These are phyloP conservation scores for Phaetusa simplex DNA, from an alignment of 2,113 vertebrate species.

Conservation along the genomic window DNA sequence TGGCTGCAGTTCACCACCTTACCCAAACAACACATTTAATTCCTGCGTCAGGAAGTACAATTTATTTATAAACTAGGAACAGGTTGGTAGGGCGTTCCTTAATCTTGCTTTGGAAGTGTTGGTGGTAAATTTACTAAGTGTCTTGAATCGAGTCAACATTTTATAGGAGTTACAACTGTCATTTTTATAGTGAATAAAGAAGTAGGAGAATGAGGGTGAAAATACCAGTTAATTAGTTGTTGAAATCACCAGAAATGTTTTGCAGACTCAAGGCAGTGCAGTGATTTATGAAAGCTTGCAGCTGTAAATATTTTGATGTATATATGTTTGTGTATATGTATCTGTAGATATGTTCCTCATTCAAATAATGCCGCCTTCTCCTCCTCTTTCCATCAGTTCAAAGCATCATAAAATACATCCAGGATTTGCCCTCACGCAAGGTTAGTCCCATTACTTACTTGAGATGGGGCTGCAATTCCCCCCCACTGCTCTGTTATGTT, in stretches of 20 bases:
- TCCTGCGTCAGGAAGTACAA: constrained; percentile 49
- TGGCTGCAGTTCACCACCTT: constrained; percentile 42
- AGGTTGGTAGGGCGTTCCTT: constrained; percentile 72
- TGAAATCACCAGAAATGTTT: not conserved
- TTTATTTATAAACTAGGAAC: constrained; percentile 75
- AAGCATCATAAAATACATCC: not conserved
- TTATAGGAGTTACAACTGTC: constrained; percentile 71
- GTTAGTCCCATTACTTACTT: not conserved
- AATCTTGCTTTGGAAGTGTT: constrained; percentile 78
- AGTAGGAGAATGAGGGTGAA: not conserved
- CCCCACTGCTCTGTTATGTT: not conserved
- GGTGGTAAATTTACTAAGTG: constrained; percentile 77
- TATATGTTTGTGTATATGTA: not conserved
- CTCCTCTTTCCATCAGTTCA: not conserved
- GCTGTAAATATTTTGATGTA: constrained; percentile 35
- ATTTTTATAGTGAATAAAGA: constrained; percentile 45
- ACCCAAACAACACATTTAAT: not conserved
- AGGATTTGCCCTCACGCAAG: not conserved
- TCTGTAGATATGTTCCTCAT: not conserved
- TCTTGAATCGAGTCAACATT: constrained; percentile 73
- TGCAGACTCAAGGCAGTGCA: not conserved
- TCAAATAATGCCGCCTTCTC: not conserved
- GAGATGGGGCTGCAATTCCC: not conserved
- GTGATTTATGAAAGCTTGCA: not conserved
- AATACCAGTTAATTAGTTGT: not conserved